Evolutionary conservation across 2,797 vertebrate species (phyloP).

Genomic region (Chelmon rostratus): DNA sequence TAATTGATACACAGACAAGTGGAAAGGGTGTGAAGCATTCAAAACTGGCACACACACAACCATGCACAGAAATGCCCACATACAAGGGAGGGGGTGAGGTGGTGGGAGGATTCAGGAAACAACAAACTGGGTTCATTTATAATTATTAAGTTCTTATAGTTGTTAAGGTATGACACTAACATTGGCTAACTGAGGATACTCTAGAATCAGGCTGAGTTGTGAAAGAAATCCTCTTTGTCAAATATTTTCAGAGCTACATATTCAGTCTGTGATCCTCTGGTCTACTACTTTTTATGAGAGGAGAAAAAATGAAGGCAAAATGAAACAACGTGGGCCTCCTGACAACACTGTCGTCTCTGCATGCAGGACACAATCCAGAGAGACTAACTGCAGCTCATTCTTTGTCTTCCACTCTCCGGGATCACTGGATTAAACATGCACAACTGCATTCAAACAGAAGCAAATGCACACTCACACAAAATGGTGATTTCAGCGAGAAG

Average conservation of each 20-base stretch:
- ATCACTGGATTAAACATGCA: slow-evolving; percentile 70
- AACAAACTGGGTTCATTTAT: slow-evolving; percentile 12
- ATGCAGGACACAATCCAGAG: slow-evolving; percentile 65
- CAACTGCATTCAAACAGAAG: slow-evolving; percentile 64
- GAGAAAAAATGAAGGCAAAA: background rate
- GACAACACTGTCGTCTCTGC: slow-evolving; percentile 32
- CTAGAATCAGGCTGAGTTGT: background rate
- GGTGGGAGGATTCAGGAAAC: slow-evolving; percentile 22
- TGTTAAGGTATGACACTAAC: background rate
- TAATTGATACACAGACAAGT: background rate
- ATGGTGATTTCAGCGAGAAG: slow-evolving; percentile 58
- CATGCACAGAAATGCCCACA: slow-evolving; percentile 67
- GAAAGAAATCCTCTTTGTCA: background rate
- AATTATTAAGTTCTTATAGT: slow-evolving; percentile 35
- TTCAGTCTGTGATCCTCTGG: background rate
- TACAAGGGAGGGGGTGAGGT: slow-evolving; percentile 31
- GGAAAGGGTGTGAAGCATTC: slow-evolving; percentile 56
- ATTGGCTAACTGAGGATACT: background rate
- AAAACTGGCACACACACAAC: slow-evolving; percentile 44
- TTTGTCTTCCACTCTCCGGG: slow-evolving; percentile 51
- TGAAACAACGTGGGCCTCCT: slow-evolving; percentile 34
- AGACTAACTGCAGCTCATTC: slow-evolving; percentile 44
- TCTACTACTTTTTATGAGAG: background rate
- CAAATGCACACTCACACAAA: slow-evolving; percentile 58
- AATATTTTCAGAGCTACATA: slow-evolving; percentile 5